Base-by-base conservation (phyloP, 2,113 vertebrate species). In the Dicerorhinus sumatrensis region DNA sequence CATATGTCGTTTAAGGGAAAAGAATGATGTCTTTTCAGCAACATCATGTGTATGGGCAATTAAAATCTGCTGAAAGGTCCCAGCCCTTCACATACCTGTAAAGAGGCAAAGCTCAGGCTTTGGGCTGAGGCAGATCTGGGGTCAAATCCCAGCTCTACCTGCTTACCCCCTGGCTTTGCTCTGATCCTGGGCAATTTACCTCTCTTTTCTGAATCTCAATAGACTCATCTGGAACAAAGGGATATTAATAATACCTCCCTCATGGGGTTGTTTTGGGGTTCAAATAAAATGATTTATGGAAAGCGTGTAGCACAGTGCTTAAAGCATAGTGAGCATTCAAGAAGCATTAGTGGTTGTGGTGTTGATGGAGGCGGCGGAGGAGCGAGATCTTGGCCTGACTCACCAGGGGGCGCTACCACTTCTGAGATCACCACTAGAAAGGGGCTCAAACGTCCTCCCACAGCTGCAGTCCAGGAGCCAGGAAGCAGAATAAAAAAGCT, bases 201-300 rank as follows among this genome's bases (percentile, higher is more conserved):
- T 89, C 7, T 79, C n/a, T 70, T 86, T 89, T 92, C 20, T 91
- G 67, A 93, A 65, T 23, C 31, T 51, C 20, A 82, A 27, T 48
- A 94, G 76, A 67, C 5, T 94, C 83, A 85, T 80, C n/a, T 46
- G 80, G 21, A 6, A 46, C n/a, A 69, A 75, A 67, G 33, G 36
- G 36, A 76, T 83, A 39, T 48, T 81, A 69, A 62, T 69, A 95
- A 39, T 73, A 58, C 33, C 48, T 96, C 76, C 27, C 5, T 69
- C 10, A 9, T 72, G 16, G 36, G 39, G 8, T 65, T 85, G 27
- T 91, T 94, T 72, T 69, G 33, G 20, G 33, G 18, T 75, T 86
- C 89, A 96, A 89, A 65, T 86, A 58, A 83, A 94, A 56, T 67
- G 20, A 82, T 63, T 58, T 96, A 21, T 83, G 8, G 77, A 77